Evolutionary conservation across 2,888 invertebrate species (phyloP).

Genomic region (Plutella xylostella): DNA sequence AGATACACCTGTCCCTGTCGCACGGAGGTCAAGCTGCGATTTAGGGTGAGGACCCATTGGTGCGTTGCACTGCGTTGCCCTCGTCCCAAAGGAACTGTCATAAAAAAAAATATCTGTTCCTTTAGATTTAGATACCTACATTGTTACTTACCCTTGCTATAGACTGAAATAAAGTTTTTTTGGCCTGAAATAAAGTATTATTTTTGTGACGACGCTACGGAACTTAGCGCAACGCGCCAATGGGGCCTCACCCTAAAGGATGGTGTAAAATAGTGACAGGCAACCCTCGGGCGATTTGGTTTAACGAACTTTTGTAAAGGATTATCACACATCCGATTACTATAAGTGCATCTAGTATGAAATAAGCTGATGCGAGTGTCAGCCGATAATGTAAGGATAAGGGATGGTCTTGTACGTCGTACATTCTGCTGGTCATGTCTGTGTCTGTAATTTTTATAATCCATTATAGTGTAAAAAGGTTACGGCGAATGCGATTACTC

Average conservation of each 20-base stretch:
- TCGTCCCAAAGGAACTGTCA: no score
- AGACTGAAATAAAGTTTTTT: no score
- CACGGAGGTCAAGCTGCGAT: slow-evolving; percentile 17
- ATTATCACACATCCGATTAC: slow-evolving; percentile 13
- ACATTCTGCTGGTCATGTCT: slow-evolving; percentile 10
- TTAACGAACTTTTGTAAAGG: slow-evolving; percentile 18
- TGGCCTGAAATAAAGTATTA: no score
- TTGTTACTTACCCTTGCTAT: no score
- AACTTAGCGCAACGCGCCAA: no score
- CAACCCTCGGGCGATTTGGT: slow-evolving; percentile 23
- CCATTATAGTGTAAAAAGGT: slow-evolving; percentile 4
- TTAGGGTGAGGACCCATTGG: no score
- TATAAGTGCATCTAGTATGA: slow-evolving; percentile 1
- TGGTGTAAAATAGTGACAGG: slow-evolving; percentile 21
- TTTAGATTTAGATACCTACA: no score
- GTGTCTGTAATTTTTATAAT: slow-evolving; percentile 3
- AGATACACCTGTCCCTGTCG: slow-evolving; percentile 25
- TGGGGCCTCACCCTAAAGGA: no score
- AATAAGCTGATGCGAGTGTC: neutral
- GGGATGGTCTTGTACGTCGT: neutral
- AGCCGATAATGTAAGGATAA: neutral
- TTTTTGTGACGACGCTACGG: no score
- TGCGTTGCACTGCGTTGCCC: no score
- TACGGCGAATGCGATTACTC: no score
- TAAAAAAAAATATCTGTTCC: no score